phyloP scores from a whole-genome alignment of 2,797 vertebrate species.

The Spinibarbus caldwelli region DNA sequence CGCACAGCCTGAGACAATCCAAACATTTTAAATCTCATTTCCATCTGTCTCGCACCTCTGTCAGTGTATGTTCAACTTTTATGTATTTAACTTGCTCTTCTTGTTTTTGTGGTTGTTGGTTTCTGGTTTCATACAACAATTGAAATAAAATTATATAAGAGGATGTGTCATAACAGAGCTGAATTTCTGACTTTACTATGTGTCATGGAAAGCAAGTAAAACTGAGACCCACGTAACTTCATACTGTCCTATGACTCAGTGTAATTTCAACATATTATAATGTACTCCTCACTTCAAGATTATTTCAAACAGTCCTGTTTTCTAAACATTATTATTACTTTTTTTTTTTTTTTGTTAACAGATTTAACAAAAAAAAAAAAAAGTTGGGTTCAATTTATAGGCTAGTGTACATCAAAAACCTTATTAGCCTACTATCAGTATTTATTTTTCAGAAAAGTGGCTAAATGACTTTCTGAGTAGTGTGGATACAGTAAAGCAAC shows the following conservation, averaged over 20 bases:
- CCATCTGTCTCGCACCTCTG: neutral
- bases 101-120: neutral
- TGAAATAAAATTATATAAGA: neutral
- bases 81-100: neutral
- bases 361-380: neutral
- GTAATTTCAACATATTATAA: neutral
- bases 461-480: no score
- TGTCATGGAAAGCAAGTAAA: neutral
- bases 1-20: neutral
- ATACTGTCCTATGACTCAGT: neutral
- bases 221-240: neutral
- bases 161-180: neutral
- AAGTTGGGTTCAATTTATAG: no score
- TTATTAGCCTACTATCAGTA: neutral
- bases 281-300: neutral
- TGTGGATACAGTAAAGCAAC: neutral
- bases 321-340: neutral
- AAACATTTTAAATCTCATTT: neutral
- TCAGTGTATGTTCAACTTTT: neutral
- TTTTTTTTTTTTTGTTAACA: neutral
- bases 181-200: neutral
- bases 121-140: neutral
- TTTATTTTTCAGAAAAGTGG: neutral
- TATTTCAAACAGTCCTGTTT: neutral
- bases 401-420: no score